phyloP scores from a whole-genome alignment of 2,888 invertebrate species.

The Sialis lutaria region DNA sequence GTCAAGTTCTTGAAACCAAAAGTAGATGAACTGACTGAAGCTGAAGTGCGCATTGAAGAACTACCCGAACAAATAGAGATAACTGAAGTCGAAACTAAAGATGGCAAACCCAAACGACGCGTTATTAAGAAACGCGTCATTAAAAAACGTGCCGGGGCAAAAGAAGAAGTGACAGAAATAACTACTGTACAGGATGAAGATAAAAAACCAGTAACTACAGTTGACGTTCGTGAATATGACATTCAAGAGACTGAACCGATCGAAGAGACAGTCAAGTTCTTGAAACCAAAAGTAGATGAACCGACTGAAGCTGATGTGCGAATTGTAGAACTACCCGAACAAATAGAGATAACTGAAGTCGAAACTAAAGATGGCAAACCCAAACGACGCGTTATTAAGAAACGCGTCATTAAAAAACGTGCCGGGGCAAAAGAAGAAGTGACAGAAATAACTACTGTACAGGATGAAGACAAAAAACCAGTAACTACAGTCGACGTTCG shows the following conservation, averaged over 20 bases:
- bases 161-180: constrained; percentile 23
- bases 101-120: constrained; percentile 23
- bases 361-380: constrained; percentile 12
- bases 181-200: constrained; percentile 4
- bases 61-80: constrained; percentile 13
- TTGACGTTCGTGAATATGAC: constrained; percentile 19
- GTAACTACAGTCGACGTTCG: constrained; percentile 8
- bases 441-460: constrained; percentile 23
- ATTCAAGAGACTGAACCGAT: constrained; percentile 17
- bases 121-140: constrained; percentile 21
- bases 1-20: constrained; percentile 5
- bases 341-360: constrained; percentile 14
- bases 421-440: constrained; percentile 18
- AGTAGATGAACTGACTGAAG: constrained; percentile 10
- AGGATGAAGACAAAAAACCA: constrained; percentile 12
- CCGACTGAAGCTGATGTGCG: constrained; percentile 7
- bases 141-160: constrained; percentile 15
- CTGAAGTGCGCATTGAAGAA: constrained; percentile 9
- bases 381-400: constrained; percentile 11
- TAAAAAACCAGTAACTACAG: constrained; percentile 8
- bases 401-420: constrained; percentile 18
- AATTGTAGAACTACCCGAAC: constrained; percentile 16
- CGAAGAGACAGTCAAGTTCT: constrained; percentile 2
- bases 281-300: neutral
- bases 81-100: constrained; percentile 18